phyloP scores from a whole-genome alignment of 2,113 vertebrate genomes.

The Condylura cristata region DNA sequence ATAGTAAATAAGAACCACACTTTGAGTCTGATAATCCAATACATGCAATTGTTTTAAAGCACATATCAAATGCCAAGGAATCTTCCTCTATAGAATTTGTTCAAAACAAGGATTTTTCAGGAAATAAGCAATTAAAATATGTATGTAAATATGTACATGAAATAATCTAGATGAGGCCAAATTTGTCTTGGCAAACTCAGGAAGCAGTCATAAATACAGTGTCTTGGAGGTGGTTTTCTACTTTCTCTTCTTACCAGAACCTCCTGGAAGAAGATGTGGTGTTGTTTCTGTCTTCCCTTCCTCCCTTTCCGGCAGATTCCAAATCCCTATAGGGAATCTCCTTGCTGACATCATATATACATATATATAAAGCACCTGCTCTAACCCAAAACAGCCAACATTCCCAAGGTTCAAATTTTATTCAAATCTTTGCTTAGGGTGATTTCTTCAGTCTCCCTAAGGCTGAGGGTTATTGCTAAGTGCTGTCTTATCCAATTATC shows the following conservation, averaged over 20 bases:
- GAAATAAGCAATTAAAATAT: conserved; percentile 4
- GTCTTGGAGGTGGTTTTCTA: not conserved
- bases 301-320: not conserved
- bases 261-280: not conserved
- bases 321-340: not conserved
- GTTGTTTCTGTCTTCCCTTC: not conserved
- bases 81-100: not conserved
- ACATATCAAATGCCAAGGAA: not conserved
- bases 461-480: not conserved
- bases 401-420: not conserved
- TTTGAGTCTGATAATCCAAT: not conserved
- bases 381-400: not conserved
- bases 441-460: conserved; percentile 24
- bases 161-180: not conserved
- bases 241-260: not conserved
- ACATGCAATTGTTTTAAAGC: not conserved
- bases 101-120: not conserved
- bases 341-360: not conserved
- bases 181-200: not conserved
- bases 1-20: not conserved
- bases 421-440: conserved; percentile 13
- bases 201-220: not conserved
- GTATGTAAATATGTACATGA: not conserved
- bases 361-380: not conserved
- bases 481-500: not conserved